Percentiles rank a stretch among this genome's conserved stretches.
These are phyloP conservation scores for Craniophora ligustri DNA, from an alignment of 2,888 invertebrate species.

Conservation along the genomic window DNA sequence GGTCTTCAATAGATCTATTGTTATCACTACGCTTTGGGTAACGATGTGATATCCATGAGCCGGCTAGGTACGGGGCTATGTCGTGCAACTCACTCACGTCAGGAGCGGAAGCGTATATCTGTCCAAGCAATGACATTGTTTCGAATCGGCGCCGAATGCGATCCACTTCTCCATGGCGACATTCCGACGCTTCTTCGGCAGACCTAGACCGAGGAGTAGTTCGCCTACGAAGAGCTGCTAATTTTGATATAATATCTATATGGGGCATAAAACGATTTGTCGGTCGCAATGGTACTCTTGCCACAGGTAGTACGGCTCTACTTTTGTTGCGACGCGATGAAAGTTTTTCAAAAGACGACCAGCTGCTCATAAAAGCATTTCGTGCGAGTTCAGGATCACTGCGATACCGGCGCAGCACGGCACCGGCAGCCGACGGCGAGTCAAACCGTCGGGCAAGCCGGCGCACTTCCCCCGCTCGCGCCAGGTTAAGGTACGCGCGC, in stretches of 20 bases:
- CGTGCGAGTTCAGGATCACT: constrained; percentile 94
- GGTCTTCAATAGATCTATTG: constrained; percentile 89
- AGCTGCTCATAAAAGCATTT: constrained; percentile 85
- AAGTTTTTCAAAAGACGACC: constrained; percentile 82
- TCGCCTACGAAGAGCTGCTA: constrained; percentile 90
- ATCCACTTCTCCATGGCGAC: constrained; percentile 91
- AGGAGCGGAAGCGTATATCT: constrained; percentile 94
- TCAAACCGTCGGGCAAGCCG: constrained; percentile 94
- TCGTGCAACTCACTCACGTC: constrained; percentile 93
- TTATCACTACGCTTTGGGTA: constrained; percentile 92
- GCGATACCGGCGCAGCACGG: constrained; percentile 90
- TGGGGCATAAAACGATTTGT: constrained; percentile 95
- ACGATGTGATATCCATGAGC: constrained; percentile 94
- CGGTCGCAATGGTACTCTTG: constrained; percentile 89
- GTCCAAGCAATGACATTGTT: constrained; percentile 91
- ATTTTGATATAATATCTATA: constrained; percentile 96
- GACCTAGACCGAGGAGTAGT: constrained; percentile 84
- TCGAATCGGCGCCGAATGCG: constrained; percentile 93
- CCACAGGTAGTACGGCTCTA: constrained; percentile 90
- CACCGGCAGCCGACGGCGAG: constrained; percentile 87
- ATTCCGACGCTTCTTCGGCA: constrained; percentile 83
- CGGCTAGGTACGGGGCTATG: constrained; percentile 93
- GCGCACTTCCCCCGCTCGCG: constrained; percentile 93
- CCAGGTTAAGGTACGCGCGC: constrained; percentile 91
- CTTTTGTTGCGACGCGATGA: constrained; percentile 67